phyloP scores from a whole-genome alignment of 2,797 vertebrate species.

The Leuciscus waleckii region DNA sequence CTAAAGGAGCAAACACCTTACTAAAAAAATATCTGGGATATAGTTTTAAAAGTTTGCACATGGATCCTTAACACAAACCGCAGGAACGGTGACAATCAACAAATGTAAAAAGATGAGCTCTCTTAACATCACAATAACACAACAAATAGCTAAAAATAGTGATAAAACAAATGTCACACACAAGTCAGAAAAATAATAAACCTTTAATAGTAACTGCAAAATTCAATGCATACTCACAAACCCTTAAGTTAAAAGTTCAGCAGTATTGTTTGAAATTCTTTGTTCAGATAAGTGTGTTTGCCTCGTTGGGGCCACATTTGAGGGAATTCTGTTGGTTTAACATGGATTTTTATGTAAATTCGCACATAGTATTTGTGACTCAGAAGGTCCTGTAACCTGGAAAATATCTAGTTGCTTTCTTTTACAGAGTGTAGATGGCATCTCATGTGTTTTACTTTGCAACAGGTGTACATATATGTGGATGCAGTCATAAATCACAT shows the following conservation, averaged over 20 bases:
- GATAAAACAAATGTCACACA: too few species aligned
- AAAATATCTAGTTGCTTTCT: neutral
- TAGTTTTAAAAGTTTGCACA: too few species aligned
- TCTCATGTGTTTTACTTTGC: neutral
- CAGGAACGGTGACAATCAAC: too few species aligned
- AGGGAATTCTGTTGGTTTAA: neutral
- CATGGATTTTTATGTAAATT: neutral
- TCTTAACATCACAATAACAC: too few species aligned
- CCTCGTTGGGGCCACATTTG: neutral
- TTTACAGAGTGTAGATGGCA: neutral
- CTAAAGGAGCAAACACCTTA: too few species aligned
- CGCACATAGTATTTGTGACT: neutral
- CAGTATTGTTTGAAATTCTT: neutral
- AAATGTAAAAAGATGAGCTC: too few species aligned
- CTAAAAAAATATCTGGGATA: too few species aligned
- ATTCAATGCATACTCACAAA: neutral
- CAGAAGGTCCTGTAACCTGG: neutral
- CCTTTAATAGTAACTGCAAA: too few species aligned
- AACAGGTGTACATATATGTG: slow-evolving; percentile 90
- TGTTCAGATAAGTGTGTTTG: neutral
- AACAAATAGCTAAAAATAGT: too few species aligned
- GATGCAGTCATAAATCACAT: slow-evolving; percentile 94
- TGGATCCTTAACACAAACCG: too few species aligned
- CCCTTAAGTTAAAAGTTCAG: neutral
- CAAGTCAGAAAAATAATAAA: too few species aligned